Evolutionary conservation across 1,140 invertebrate species (phyloP).

Genomic region (Hyphantria cunea): DNA sequence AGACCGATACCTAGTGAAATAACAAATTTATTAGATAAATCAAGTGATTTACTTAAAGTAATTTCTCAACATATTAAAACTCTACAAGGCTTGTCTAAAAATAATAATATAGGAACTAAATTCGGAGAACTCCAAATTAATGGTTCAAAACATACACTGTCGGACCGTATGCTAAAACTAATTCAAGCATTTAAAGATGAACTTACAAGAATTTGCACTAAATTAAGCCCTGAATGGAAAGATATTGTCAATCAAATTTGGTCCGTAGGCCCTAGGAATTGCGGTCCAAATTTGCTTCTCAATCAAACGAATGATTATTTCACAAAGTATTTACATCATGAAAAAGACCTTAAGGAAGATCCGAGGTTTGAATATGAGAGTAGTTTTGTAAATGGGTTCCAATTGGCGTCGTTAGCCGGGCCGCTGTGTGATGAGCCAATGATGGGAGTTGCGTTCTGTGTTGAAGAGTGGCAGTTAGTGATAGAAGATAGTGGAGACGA

Average conservation of each 20-base stretch:
- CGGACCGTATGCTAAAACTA: slow-evolving; percentile 81
- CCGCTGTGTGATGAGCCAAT: slow-evolving; percentile 98
- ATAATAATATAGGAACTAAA: slow-evolving; percentile 60
- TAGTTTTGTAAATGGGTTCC: slow-evolving; percentile 96
- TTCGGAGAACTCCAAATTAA: slow-evolving; percentile 54
- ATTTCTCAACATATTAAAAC: slow-evolving; percentile 73
- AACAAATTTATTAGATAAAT: slow-evolving; percentile 84
- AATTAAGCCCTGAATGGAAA: slow-evolving; percentile 82
- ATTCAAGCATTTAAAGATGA: slow-evolving; percentile 85
- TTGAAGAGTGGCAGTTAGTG: slow-evolving; percentile 90
- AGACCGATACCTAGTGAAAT: slow-evolving; percentile 90
- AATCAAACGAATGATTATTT: slow-evolving; percentile 86
- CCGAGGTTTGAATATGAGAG: slow-evolving; percentile 85
- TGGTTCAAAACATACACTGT: slow-evolving; percentile 58
- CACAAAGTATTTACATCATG: slow-evolving; percentile 73
- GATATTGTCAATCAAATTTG: slow-evolving; percentile 89
- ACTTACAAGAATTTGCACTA: slow-evolving; percentile 84
- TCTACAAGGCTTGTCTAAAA: slow-evolving; percentile 59
- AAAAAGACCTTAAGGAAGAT: slow-evolving; percentile 74
- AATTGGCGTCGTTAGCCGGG: slow-evolving; percentile 93
- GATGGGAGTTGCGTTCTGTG: slow-evolving; percentile 95
- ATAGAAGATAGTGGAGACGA: slow-evolving; percentile 75
- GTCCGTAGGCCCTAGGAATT: slow-evolving; percentile 94
- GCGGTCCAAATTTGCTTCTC: slow-evolving; percentile 94
- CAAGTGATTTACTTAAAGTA: slow-evolving; percentile 82